Base-by-base conservation (phyloP, 2,797 vertebrate genomes). In the Hypotaenidia philippensis region DNA sequence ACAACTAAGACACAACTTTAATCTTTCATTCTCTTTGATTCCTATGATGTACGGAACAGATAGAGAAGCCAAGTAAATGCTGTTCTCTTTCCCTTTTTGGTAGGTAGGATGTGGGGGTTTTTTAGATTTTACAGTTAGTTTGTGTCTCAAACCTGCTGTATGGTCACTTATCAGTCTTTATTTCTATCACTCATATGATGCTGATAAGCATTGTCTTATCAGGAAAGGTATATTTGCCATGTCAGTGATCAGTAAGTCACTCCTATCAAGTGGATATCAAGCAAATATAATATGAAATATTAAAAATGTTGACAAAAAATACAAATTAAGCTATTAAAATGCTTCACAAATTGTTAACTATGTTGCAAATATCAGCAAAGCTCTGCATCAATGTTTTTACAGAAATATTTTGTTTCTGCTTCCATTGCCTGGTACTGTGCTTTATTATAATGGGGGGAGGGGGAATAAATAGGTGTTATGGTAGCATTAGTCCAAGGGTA, bases 1-100 rank as follows among this genome's bases (percentile, higher is more conserved):
- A 96, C 94, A 97, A 96, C 82, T 90, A 89, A 97, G 68, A 32
- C 41, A 72, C 83, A 91, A 81, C 69, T 97, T 83, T 77, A 95
- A 81, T 93, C 74, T 96, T 36, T 14, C 26, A 66, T 91, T 93
- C 69, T 36, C 44, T 97, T 88, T 79, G 84, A 84, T 89, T 96
- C 31, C 81, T 57, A 50, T 90, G 47, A 21, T 83, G 74, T 50
- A 82, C 69, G 79, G 79, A 96, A 36, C n/a, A 96, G 45, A 78
- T 11, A 96, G 52, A 93, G 53, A 92, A 94, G 72, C 61, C 36
- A 69, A 94, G 59, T 80, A 90, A 89, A 93, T 78, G 57, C 16
- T 86, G 11, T 57, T 86, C 40, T 27, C n/a, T 70, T 93, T 92
- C 22, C 32, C 16, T 15, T 85, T 49, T 87, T 22, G 21, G 34